Conservation (phyloP, 2,113 vertebrate species). For the Amphiprion ocellaris region DNA sequence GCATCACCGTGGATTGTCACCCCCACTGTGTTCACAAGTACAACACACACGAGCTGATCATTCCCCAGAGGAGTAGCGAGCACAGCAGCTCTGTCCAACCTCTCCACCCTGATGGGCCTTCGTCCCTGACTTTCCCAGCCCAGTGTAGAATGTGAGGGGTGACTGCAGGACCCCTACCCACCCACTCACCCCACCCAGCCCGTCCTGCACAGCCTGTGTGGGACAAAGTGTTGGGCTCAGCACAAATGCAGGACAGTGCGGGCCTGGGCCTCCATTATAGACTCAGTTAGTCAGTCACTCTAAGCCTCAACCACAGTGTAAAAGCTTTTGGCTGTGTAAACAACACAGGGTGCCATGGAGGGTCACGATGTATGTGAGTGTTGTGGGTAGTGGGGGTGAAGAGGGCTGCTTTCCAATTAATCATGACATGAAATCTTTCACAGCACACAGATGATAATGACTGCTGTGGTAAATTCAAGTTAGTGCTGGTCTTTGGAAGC, state of each 20-base stretch:
- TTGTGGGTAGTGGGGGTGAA: background rate
- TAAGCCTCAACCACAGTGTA: conserved; percentile 36
- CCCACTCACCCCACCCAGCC: conserved; percentile 38
- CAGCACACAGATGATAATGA: background rate
- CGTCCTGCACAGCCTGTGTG: conserved; percentile 16
- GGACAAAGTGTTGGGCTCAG: conserved; percentile 65
- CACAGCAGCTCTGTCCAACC: conserved; percentile 41
- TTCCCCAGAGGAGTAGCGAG: conserved; percentile 35
- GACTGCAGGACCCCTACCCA: conserved; percentile 29
- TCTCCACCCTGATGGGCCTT: conserved; percentile 37
- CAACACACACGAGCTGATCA: conserved; percentile 43
- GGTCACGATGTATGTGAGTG: conserved; percentile 9
- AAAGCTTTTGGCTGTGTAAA: conserved; percentile 58
- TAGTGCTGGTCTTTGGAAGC: too few relatives aligned
- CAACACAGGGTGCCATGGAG: conserved; percentile 34
- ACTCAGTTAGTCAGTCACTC: conserved; percentile 39
- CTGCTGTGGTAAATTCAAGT: too few relatives aligned
- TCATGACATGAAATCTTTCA: too few relatives aligned
- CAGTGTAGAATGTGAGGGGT: conserved; percentile 70
- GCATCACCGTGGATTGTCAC: conserved; percentile 46
- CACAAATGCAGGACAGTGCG: conserved; percentile 54
- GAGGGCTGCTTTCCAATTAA: too few relatives aligned
- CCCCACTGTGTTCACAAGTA: conserved; percentile 31
- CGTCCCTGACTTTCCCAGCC: conserved; percentile 54
- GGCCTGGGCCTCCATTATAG: conserved; percentile 51